Base-by-base conservation (phyloP, 2,113 vertebrate species). In the Rhinoptilus africanus region DNA sequence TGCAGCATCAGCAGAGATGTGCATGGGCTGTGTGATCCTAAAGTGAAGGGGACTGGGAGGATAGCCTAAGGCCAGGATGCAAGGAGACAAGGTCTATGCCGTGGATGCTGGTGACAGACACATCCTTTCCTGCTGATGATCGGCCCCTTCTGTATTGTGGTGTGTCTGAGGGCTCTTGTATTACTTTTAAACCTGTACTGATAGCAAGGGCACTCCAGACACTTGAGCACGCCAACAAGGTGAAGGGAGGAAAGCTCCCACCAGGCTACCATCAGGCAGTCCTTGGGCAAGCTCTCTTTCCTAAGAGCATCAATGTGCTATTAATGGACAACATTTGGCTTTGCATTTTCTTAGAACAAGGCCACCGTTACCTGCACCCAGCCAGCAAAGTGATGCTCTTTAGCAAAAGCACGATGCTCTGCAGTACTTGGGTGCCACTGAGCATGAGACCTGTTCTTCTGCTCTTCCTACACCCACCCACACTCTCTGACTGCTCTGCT, bases 111-210 rank as follows among this genome's bases (percentile, higher is more conserved):
- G 62, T 78, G 63, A 39, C 41, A 80, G 72, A 47, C 26, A 56
- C n/a, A 53, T 75, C 45, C 18, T 94, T 72, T 91, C 24, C 37
- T 81, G 83, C 75, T 89, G 85, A 28, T 45, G 45, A 48, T 54
- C 2, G 1, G 19, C 34, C 22, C 50, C 74, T 60, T 85, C 39
- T 77, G 18, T 35, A 34, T 5, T 72, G 39, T 2, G 7, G 41
- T 34, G 59, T 76, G 71, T 79, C 76, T 71, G 73, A 93, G 71
- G 59, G 60, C 67, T 92, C 43, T 89, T 50, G 39, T 64, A 47
- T 73, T 75, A 17, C 69, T 83, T 92, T 79, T 89, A 74, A 79
- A 77, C 50, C 41, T 77, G 8, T 39, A 16, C 37, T 53, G 30
- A 6, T 81, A 63, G 51, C 34, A n/a, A 0, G 2, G 47, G 14